Conservation (phyloP, 2,888 invertebrate species). For the Synergus laeviventris region DNA sequence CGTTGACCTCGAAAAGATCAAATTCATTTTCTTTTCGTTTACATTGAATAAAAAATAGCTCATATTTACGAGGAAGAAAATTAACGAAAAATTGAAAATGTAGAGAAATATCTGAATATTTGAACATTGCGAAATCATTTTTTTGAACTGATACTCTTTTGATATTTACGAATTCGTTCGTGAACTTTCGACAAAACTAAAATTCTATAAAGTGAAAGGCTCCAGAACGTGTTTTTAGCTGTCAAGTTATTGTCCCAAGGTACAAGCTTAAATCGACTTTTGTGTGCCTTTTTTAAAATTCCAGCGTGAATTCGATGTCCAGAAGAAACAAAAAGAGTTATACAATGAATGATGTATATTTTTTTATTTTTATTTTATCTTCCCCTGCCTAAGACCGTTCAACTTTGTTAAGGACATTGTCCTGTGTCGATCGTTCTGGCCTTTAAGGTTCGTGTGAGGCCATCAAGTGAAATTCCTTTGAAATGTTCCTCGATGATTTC, state of each 20-base stretch:
- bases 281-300: slow-evolving; percentile 32
- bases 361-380: not conserved
- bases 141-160: not conserved
- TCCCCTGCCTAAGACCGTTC: slow-evolving; percentile 41
- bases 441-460: slow-evolving; percentile 51
- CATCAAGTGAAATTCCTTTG: slow-evolving; percentile 39
- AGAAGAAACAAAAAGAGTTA: slow-evolving; percentile 11
- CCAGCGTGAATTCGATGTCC: slow-evolving; percentile 32
- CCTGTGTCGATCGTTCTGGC: slow-evolving; percentile 52
- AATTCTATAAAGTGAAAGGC: slow-evolving; percentile 31
- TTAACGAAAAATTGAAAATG: not conserved
- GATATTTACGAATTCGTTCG: slow-evolving; percentile 4
- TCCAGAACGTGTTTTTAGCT: slow-evolving; percentile 28
- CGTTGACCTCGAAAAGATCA: not conserved
- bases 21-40: not conserved
- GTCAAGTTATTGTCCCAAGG: slow-evolving; percentile 31
- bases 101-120: too few relatives aligned
- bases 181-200: slow-evolving; percentile 29
- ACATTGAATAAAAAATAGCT: not conserved
- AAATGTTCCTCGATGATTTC: slow-evolving; percentile 31
- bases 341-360: not conserved
- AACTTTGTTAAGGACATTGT: slow-evolving; percentile 56
- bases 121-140: not conserved
- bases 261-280: slow-evolving; percentile 26
- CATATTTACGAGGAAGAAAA: too few relatives aligned